These are phyloP conservation scores for Drosophila quinaria DNA, from an alignment of 2,888 invertebrate species.

Conservation along the genomic window DNA sequence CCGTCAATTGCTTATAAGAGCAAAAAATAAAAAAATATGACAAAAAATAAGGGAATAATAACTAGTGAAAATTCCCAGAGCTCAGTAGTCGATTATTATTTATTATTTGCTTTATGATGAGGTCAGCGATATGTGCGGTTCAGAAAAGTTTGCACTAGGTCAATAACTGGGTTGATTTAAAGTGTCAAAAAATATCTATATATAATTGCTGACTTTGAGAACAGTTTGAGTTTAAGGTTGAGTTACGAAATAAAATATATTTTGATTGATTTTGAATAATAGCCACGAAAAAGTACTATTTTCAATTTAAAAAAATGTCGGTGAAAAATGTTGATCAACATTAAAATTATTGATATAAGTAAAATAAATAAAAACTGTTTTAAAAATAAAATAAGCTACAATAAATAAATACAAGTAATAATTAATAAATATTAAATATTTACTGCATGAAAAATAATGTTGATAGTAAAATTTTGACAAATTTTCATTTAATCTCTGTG, in stretches of 20 bases:
- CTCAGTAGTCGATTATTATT: slow-evolving; percentile 38
- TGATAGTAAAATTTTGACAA: no score
- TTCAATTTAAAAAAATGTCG: no score
- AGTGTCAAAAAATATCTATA: not conserved
- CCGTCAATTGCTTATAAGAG: slow-evolving; percentile 44
- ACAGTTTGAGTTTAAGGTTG: not conserved
- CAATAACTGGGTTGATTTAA: slow-evolving; percentile 1
- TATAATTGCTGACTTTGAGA: not conserved
- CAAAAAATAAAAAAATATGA: slow-evolving; percentile 7
- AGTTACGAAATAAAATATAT: not conserved
- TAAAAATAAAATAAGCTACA: no score
- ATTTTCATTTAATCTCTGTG: not conserved
- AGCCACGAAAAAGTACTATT: no score
- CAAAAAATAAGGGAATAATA: slow-evolving; percentile 7
- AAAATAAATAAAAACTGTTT: no score
- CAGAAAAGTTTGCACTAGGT: slow-evolving; percentile 25
- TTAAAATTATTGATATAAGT: no score
- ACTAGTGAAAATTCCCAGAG: slow-evolving; percentile 26
- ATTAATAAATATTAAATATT: no score
- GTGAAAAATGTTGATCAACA: no score
- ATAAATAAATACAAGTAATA: no score
- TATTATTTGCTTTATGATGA: slow-evolving; percentile 48
- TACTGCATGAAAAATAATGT: no score
- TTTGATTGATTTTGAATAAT: no score
- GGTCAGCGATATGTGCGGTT: slow-evolving; percentile 23